Base-by-base conservation (phyloP, 2,797 vertebrate species). In the Pygocentrus nattereri region DNA sequence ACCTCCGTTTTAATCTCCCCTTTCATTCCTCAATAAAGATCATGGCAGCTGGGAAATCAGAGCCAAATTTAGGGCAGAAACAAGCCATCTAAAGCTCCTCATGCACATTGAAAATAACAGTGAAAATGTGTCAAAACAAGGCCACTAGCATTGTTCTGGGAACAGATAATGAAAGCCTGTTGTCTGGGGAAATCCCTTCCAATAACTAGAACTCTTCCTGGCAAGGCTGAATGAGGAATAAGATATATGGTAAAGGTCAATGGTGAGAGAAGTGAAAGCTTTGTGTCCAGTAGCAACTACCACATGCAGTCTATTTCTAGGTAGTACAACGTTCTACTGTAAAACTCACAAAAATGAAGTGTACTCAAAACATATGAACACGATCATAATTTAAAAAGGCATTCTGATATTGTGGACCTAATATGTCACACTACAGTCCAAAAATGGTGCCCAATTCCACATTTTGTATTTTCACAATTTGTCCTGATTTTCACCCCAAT, bases 201-300 rank as follows among this genome's bases (percentile, higher is more conserved):
- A 74, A 58, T 74, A 83, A 74, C 62, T 68, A 82, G 70, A 82
- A 78, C 61, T 74, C 49, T 62, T 41, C 7, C 38, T 73, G 54
- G 70, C 38, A 78, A 78, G 52, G 12, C 61, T 79, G 64, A 74
- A 83, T 78, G 81, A 83, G 76, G 71, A 83, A 83, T 74, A 74
- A 44, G 52, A 83, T 74, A 69, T 74, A 79, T 74, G 81, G n/a
- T 79, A 79, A 79, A 83, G 81, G 76, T 83, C 76, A 79, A 3
- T 75, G 64, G 64, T 68, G 62, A 69, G 81, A 78, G 74, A 82
- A 83, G 70, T 79, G 81, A 83, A 74, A 83, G 62, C 30, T 16
- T n/a, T 25, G 70, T 62, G 70, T 52, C 31, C 76, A 62, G 64
- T 62, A 58, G 70, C 64, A 59, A 62, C 38, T 69, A 41, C 27